phyloP scores from a whole-genome alignment of 2,113 vertebrate species.

The Edolisoma coerulescens region DNA sequence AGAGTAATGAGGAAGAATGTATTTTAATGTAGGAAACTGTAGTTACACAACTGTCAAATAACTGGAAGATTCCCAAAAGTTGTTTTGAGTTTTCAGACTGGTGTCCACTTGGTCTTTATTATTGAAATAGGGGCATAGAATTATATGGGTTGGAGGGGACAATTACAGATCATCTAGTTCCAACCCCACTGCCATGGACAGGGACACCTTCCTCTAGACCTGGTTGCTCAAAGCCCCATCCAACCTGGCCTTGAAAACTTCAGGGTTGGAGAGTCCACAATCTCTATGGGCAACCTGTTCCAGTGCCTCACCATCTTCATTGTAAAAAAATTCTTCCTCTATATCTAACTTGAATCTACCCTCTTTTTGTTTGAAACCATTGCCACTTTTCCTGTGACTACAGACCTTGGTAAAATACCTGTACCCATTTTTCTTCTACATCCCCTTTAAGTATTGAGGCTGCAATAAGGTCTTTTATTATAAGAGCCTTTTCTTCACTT shows the following conservation, averaged over 20 bases:
- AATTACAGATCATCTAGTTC: not conserved
- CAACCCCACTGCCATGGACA: accelerated
- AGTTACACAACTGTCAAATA: not conserved
- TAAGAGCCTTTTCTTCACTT: not conserved
- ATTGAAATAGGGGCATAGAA: not conserved
- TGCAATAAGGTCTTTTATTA: not conserved
- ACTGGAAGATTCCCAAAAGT: not conserved
- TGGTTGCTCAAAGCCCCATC: not conserved
- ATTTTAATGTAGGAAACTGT: not conserved
- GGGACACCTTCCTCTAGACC: not conserved
- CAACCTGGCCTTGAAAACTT: not conserved
- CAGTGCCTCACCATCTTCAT: not conserved
- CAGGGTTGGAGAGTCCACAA: not conserved
- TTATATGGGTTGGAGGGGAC: not conserved
- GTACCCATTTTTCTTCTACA: not conserved
- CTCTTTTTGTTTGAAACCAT: not conserved
- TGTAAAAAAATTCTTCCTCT: not conserved
- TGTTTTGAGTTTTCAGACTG: not conserved
- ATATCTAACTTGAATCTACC: not conserved
- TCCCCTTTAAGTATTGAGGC: not conserved
- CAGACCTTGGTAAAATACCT: not conserved
- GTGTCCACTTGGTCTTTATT: not conserved
- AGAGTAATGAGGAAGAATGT: not conserved
- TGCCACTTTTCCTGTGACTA: not conserved
- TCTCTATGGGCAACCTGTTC: not conserved